Conservation (phyloP, 1,140 invertebrate genomes). For the Ostrea edulis region DNA sequence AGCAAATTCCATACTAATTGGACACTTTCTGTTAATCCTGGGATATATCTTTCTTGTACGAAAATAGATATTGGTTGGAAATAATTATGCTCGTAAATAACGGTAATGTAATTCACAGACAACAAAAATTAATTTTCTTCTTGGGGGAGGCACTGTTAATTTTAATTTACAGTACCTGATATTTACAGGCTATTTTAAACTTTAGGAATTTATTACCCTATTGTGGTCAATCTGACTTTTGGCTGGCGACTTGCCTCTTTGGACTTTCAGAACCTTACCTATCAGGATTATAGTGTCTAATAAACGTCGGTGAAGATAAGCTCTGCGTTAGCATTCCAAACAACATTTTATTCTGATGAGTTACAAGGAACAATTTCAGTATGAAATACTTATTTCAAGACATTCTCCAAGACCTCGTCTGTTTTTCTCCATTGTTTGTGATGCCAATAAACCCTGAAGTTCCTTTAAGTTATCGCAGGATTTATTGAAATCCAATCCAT, state of each 20-base stretch:
- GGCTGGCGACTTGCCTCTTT: neutral
- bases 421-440: neutral
- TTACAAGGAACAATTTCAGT: neutral
- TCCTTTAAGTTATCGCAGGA: neutral
- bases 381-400: neutral
- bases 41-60: too few relatives aligned
- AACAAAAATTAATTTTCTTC: neutral
- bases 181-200: neutral
- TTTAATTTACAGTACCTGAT: neutral
- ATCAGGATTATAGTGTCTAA: neutral
- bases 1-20: too few relatives aligned
- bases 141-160: neutral
- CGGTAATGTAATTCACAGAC: neutral
- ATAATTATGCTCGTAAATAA: neutral
- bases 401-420: neutral
- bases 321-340: neutral
- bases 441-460: neutral
- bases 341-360: neutral
- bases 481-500: neutral
- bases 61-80: neutral
- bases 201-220: neutral
- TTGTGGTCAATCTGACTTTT: neutral
- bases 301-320: constrained; percentile 4
- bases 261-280: neutral
- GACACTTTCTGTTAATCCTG: too few relatives aligned